phyloP scores from a whole-genome alignment of 1,140 invertebrate species.

The Drosophila novamexicana region DNA sequence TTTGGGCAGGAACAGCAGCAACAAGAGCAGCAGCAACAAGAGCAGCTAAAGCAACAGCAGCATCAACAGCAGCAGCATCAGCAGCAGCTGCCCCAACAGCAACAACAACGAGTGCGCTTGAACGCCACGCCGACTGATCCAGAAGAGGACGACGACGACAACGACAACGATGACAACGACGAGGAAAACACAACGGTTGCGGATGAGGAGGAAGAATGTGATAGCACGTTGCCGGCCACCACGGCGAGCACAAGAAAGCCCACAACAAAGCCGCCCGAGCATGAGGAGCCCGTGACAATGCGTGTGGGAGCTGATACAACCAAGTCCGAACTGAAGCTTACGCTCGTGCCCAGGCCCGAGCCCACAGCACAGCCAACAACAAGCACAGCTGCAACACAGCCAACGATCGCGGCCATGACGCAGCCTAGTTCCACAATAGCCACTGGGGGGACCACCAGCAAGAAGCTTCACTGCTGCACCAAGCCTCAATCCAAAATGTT shows the following conservation, averaged over 20 bases:
- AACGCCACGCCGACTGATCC: not conserved
- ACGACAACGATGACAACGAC: not conserved
- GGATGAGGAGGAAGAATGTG: constrained; percentile 3
- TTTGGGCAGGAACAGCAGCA: constrained; percentile 22
- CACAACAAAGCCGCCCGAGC: not conserved
- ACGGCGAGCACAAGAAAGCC: not conserved
- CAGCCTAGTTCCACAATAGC: no score
- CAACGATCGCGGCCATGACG: not conserved
- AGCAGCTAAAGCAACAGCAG: constrained; percentile 16
- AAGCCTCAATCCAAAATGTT: not conserved
- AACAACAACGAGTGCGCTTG: constrained; percentile 1
- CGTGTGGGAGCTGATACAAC: not conserved
- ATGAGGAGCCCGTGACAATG: not conserved
- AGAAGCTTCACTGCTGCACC: constrained; percentile 46
- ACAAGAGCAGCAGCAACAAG: constrained; percentile 8
- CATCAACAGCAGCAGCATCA: not conserved
- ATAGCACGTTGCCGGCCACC: not conserved
- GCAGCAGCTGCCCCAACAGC: not conserved
- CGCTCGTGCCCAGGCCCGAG: not conserved
- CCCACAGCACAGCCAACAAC: not conserved
- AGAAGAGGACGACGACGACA: not conserved
- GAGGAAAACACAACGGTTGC: not conserved
- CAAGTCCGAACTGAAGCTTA: not conserved
- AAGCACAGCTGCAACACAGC: not conserved
- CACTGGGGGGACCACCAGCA: constrained; percentile 5